Evolutionary conservation across 2,797 vertebrate species (phyloP), one percentile per base, ranked within the genome.

Genomic region (Coregonus ussuriensis): DNA sequence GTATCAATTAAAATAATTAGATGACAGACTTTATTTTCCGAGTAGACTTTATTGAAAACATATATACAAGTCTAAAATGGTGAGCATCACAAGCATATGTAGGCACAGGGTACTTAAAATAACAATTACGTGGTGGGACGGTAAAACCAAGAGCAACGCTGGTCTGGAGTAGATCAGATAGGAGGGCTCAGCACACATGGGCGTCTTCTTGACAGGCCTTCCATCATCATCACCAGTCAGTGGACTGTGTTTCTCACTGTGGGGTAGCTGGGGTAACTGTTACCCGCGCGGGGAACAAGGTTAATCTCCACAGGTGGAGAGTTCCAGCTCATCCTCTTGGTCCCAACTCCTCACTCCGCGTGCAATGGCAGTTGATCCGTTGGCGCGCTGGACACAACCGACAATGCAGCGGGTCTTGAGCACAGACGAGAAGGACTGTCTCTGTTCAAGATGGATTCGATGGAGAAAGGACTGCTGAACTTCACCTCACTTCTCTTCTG

Each of bases 401-500:
- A 29, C 79, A 56, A 83, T 72, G 77, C 77, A 65, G 77, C 37
- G 18, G 75, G n/a, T 75, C 53, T 21, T 69, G 74, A 15, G 37
- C 56, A 52, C 62, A 0, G 62, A 37, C 15, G 37, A 31, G 79
- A 63, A 0, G 51, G 18, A 0, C 67, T 2, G 73, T 91, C 88
- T 73, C 82, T 90, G 85, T 83, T 90, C 79, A 94, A 82, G 16
- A 94, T 74, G 4, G 93, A 92, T 4, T 94, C 93, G 0, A 95
- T 92, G 29, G 93, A 94, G 85, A 93, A 94, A 0, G 93, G 81
- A 11, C 93, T 71, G 33, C 59, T 87, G 81, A 94, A 94, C 81
- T 88, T 94, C 25, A 81, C 51, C 1, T 72, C 62, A 16, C 69
- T 25, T 16, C 59, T 75, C 52, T 83, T 78, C 74, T 76, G 65